Base-by-base conservation (phyloP, 2,797 vertebrate species). In the Etheostoma nigrum region DNA sequence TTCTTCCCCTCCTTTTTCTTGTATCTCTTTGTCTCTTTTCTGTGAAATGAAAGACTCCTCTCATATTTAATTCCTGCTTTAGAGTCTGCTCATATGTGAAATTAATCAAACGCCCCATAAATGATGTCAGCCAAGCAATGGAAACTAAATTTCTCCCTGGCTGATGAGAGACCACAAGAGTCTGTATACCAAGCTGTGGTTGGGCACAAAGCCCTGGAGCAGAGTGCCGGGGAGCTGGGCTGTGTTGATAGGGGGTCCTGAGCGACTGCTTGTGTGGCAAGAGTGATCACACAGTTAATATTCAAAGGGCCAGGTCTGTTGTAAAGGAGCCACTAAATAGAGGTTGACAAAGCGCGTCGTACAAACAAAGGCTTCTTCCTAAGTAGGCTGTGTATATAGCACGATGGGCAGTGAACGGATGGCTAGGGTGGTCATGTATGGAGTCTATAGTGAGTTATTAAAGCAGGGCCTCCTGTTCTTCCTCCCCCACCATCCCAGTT, bases 261-360 rank as follows among this genome's bases (percentile, higher is more conserved):
- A 72, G 78, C 63, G 72, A 65, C 91, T 93, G 79, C 93, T 89
- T 95, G 94, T 95, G 94, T 95, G 95, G 94, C 89, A 92, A 88
- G 88, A 93, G 85, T 91, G 93, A 95, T 95, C 93, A 95, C 94
- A 94, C 92, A 90, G 95, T 95, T 94, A 93, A 95, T 95, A 95
- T 94, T 95, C 93, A 95, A 95, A 94, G 91, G 91, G 86, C 88
- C 63, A 78, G 82, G 84, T 79, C 85, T 69, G 91, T 94, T 88
- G 87, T 95, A 94, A 95, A 93, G 92, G 90, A 93, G 86, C 87
- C 79, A 87, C 86, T 94, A 93, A 93, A 94, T 94, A 89, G 91
- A 91, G 85, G 86, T 87, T 92, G 93, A 95, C 94, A 95, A 95
- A 95, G 94, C 91, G 55, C 78, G 25, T 92, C 86, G 73, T 62